These are phyloP conservation scores for Catostylus mosaicus DNA, from an alignment of 30 jellyfish, hydroid and myxozoan genomes.

Conservation along the genomic window DNA sequence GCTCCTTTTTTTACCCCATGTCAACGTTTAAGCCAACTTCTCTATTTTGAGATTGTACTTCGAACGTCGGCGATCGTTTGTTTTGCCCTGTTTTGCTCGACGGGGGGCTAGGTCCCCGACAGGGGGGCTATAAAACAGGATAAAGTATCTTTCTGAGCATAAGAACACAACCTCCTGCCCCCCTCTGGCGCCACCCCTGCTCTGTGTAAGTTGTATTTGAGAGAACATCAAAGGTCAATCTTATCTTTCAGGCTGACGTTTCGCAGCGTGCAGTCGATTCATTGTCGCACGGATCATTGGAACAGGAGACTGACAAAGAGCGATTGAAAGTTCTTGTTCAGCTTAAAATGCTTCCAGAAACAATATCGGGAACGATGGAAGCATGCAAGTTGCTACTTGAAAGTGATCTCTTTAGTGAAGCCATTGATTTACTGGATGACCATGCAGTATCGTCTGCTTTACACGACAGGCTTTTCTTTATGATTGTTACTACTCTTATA, in stretches of 20 bases:
- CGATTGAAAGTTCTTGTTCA: conserved; percentile 52
- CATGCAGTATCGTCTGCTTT: not conserved
- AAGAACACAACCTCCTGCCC: too few species aligned
- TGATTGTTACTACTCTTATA: conserved; percentile 39
- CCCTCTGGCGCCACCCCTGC: too few species aligned
- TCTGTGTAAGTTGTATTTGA: too few species aligned
- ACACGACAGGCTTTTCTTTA: conserved; percentile 35
- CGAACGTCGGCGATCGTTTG: too few species aligned
- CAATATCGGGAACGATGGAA: not conserved
- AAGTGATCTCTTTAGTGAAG: conserved; percentile 27
- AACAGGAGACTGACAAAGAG: conserved; percentile 12
- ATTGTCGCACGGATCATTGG: conserved; percentile 5
- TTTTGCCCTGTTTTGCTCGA: too few species aligned
- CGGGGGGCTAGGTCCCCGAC: too few species aligned
- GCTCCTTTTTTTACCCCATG: too few species aligned
- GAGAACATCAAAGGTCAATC: too few species aligned
- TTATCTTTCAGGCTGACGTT: conserved; percentile 26
- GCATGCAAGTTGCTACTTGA: conserved; percentile 40
- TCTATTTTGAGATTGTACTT: too few species aligned
- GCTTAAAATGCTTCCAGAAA: conserved; percentile 22
- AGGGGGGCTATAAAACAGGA: too few species aligned
- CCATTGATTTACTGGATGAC: conserved; percentile 40
- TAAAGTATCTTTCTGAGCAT: too few species aligned
- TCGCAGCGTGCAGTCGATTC: conserved; percentile 39
- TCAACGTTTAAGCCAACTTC: too few species aligned